Evolutionary conservation across 2,113 vertebrate species (phyloP), one percentile per base, ranked within the genome.

Genomic region (Chaetodon trifascialis): DNA sequence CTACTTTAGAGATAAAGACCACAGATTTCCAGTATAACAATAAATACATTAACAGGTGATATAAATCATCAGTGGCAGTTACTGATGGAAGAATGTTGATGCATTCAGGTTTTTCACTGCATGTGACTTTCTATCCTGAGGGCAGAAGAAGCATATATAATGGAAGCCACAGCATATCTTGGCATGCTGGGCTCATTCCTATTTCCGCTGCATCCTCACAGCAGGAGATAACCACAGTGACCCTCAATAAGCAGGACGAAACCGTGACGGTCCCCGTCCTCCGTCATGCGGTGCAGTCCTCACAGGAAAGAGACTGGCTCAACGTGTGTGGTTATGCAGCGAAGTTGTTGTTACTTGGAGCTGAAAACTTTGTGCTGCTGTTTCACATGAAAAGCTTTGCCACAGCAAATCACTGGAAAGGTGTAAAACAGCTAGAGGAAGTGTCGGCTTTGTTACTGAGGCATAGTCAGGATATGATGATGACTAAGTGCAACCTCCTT

Each of bases 211-310:
- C 81, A 75, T 85, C 75, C 69, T 77, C 69, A 42, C 69, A 86
- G 82, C 58, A 55, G 79, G 83, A 64, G 84, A 82, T 73, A 84
- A 83, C 63, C 74, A 85, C 67, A 54, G 46, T 76, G 79, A 80
- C 80, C 85, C 52, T 55, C 68, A 80, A 54, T 76, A 60, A 81
- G 30, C 80, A 72, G 76, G 69, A 49, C 71, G 54, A 54, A 85
- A 79, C 64, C 19, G 23, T 63, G 66, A 79, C 49, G 0, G 68
- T 16, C 11, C 23, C 54, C 17, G n/a, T 73, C 76, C 69, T 76
- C 59, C 5, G 38, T 62, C 1, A 23, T 51, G 16, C 47, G 19
- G 19, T 42, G 64, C 47, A 49, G 56, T 73, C 38, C 36, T 68
- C 82, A 75, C 65, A 51, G 42, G 74, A 36, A 74, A 49, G 54